Evolutionary conservation across 2,113 vertebrate species (phyloP).

Genomic region (Elgaria multicarinata): DNA sequence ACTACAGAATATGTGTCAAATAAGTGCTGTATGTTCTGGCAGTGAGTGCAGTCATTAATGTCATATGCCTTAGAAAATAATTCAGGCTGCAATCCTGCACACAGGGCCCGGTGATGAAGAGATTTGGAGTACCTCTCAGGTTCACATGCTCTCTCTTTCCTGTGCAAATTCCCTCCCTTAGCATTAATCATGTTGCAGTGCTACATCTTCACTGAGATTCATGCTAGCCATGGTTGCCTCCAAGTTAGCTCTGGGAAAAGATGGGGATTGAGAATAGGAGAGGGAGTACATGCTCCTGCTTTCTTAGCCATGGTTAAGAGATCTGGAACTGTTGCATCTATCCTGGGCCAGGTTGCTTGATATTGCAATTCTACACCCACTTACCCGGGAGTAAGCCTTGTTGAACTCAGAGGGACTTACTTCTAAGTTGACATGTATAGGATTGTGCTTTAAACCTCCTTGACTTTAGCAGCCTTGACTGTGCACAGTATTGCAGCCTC

Average conservation of each 20-base stretch:
- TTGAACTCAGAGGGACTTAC: not conserved
- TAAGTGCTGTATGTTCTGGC: slow-evolving; percentile 72
- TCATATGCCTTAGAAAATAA: slow-evolving; percentile 55
- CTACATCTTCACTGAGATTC: not conserved
- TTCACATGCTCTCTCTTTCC: not conserved
- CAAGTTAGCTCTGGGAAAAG: not conserved
- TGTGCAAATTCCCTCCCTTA: not conserved
- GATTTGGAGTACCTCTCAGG: not conserved
- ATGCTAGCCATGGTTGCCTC: not conserved
- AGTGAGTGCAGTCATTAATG: slow-evolving; percentile 70
- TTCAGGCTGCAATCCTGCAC: not conserved
- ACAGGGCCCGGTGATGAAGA: not conserved
- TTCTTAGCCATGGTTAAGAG: not conserved
- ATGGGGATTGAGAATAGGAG: not conserved
- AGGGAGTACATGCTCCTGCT: not conserved
- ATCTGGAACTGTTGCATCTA: not conserved
- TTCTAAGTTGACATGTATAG: not conserved
- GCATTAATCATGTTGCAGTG: not conserved
- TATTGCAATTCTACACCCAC: not conserved
- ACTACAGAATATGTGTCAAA: slow-evolving; percentile 79
- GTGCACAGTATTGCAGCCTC: slow-evolving; percentile 7
- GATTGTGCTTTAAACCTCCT: not conserved
- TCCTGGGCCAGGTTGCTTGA: not conserved
- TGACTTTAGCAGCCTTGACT: not conserved
- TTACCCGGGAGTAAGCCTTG: not conserved